Evolutionary conservation across 2,888 invertebrate species (phyloP).

Genomic region (Torymus texanus): DNA sequence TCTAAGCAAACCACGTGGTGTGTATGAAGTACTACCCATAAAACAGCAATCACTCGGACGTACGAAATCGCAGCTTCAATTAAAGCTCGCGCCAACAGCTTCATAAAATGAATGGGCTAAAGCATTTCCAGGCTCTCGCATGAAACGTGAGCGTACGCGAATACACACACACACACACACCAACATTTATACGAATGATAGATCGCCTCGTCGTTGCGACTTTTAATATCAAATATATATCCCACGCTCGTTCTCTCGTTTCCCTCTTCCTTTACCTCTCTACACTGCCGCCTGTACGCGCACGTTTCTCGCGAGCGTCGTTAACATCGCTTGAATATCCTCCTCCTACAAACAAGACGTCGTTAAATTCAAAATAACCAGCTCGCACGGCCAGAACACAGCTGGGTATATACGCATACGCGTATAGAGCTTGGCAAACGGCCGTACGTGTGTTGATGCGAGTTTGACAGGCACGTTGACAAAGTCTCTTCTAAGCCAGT

Average conservation of each 20-base stretch:
- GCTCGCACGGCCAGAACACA: neutral
- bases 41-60: slow-evolving; percentile 22
- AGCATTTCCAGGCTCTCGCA: no score
- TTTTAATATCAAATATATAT: slow-evolving; percentile 30
- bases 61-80: slow-evolving; percentile 15
- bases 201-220: slow-evolving; percentile 8
- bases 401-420: neutral
- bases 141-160: no score
- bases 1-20: neutral
- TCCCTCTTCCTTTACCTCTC: no score
- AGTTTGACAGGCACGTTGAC: slow-evolving; percentile 74
- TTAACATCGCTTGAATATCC: slow-evolving; percentile 57
- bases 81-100: slow-evolving; percentile 35
- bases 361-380: slow-evolving; percentile 72
- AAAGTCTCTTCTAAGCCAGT: slow-evolving; percentile 64
- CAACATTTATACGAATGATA: slow-evolving; percentile 33
- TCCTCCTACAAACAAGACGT: slow-evolving; percentile 68
- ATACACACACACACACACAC: no score
- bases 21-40: slow-evolving; percentile 22
- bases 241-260: neutral
- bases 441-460: slow-evolving; percentile 68
- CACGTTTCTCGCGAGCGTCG: slow-evolving; percentile 23
- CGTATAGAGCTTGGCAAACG: slow-evolving; percentile 16
- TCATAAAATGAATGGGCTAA: slow-evolving; percentile 36
- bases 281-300: neutral